Evolutionary conservation across 1,140 invertebrate genomes (phyloP).

Genomic region (Diuraphis noxia): DNA sequence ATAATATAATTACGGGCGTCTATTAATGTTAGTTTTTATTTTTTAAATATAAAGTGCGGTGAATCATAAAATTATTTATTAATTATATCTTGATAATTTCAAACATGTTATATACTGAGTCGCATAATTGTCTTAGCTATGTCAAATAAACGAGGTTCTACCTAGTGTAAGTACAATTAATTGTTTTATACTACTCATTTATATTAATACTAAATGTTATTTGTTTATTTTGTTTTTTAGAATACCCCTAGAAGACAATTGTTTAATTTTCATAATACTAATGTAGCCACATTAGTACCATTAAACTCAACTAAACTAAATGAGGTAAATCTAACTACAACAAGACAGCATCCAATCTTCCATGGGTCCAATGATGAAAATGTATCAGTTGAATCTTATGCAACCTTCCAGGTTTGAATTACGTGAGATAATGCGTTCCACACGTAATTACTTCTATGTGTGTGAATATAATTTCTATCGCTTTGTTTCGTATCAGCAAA

Average conservation of each 20-base stretch:
- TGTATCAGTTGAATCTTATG: slow-evolving; percentile 35
- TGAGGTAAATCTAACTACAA: slow-evolving; percentile 19
- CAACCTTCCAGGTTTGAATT: slow-evolving; percentile 50
- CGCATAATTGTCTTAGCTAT: slow-evolving; percentile 1
- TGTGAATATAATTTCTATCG: slow-evolving; percentile 46
- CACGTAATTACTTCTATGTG: slow-evolving; percentile 25
- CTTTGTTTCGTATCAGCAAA: background rate
- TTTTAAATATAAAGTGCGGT: slow-evolving; percentile 1
- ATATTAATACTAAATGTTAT: background rate
- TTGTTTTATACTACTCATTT: background rate
- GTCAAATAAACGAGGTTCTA: slow-evolving; percentile 52
- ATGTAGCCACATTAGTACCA: slow-evolving; percentile 45
- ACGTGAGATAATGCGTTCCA: slow-evolving; percentile 48
- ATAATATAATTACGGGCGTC: background rate
- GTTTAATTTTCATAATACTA: background rate
- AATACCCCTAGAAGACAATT: slow-evolving; percentile 11
- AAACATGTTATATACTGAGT: background rate
- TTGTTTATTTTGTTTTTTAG: background rate
- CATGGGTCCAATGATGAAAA: slow-evolving; percentile 42
- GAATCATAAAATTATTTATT: background rate
- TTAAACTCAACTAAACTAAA: slow-evolving; percentile 41
- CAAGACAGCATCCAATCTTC: background rate
- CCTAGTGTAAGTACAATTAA: slow-evolving; percentile 48
- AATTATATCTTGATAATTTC: background rate
- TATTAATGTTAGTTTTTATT: slow-evolving; percentile 13